Base-by-base conservation (phyloP, 2,113 vertebrate genomes). In the Nesospiza acunhae region DNA sequence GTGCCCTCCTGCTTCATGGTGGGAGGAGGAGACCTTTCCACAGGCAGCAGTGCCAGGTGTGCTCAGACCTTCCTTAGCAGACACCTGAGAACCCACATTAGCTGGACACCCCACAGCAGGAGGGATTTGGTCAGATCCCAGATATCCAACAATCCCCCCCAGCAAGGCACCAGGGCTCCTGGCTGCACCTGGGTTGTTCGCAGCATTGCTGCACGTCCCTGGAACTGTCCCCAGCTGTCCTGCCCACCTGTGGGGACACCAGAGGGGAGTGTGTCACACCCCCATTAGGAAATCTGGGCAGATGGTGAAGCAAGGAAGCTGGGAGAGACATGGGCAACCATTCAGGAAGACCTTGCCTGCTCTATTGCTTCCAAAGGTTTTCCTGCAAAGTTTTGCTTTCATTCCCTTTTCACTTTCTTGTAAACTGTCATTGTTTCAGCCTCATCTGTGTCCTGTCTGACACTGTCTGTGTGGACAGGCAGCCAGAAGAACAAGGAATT, bases 341-440 rank as follows among this genome's bases (percentile, higher is more conserved):
- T 98, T 97, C 97, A 98, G 98, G 98, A 98, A 97, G 87, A 93
- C 67, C 22, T 73, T 95, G 89, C 80, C 94, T 89, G 67, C 56
- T 88, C 60, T 96, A 97, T 97, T 97, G 92, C 96, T 98, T 98
- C 97, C 97, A 87, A 50, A 93, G 97, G 97, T 97, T 97, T 98
- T 98, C 98, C 98, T 97, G 97, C 78, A 58, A 90, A 77, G 91
- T 90, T 95, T 93, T 96, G 58, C 87, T 96, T 95, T 81, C 74
- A 85, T 79, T 85, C 58, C 53, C 82, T 85, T 86, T 76, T 73
- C 42, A 59, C 78, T 91, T 80, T 92, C 68, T 49, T 59, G 68
- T 84, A 60, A 91, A 70, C 52, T 31, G 55, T 28, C 72, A 16
- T 70, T 92, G 70, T 79, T 75, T 84, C 68, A 80, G 55, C 44